Evolutionary conservation across 2,113 vertebrate genomes (phyloP).

Genomic region (Panurus biarmicus): DNA sequence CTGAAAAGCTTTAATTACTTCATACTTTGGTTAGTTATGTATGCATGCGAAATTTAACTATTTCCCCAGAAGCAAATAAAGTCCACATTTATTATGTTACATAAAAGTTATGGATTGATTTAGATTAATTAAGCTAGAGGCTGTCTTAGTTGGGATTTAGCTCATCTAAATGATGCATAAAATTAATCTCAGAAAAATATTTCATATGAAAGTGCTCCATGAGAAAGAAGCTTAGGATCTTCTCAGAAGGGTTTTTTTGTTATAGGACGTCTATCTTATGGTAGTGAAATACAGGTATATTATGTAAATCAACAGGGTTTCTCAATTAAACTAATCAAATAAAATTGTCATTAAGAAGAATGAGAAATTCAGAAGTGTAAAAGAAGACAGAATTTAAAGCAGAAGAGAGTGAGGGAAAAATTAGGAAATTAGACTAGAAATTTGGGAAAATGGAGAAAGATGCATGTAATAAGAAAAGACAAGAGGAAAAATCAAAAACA

Average conservation of each 20-base stretch:
- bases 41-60: slow-evolving; percentile 67
- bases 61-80: slow-evolving; percentile 70
- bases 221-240: neutral
- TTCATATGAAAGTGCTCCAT: neutral
- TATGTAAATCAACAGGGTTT: neutral
- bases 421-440: neutral
- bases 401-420: neutral
- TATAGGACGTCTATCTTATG: neutral
- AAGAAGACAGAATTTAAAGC: neutral
- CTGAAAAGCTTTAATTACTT: slow-evolving; percentile 75
- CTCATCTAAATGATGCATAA: slow-evolving; percentile 46
- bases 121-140: slow-evolving; percentile 68
- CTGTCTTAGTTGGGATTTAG: slow-evolving; percentile 42
- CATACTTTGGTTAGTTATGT: slow-evolving; percentile 64
- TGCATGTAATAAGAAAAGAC: neutral
- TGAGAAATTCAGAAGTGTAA: neutral
- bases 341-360: neutral
- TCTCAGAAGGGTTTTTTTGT: neutral
- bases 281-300: neutral
- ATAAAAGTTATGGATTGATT: slow-evolving; percentile 70
- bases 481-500: neutral
- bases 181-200: slow-evolving; percentile 54
- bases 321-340: neutral
- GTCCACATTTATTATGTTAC: slow-evolving; percentile 66
- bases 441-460: neutral